Conservation (phyloP, 1,140 invertebrate genomes). For the Orius laevigatus region DNA sequence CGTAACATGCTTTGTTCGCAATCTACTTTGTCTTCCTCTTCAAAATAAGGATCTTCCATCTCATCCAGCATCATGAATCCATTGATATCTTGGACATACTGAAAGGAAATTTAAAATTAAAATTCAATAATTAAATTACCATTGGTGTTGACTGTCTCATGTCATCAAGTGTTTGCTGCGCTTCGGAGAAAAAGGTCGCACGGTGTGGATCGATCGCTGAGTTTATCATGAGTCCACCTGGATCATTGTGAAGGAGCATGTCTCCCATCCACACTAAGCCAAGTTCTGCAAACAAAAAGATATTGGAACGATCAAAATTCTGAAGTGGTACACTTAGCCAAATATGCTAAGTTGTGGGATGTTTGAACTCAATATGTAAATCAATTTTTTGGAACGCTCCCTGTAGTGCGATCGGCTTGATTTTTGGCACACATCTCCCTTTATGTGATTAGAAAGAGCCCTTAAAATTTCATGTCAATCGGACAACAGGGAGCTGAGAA, state of each 20-base stretch:
- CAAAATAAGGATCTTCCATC: conserved; percentile 20
- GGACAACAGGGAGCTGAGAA: too few relatives aligned
- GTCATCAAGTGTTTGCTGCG: conserved; percentile 34
- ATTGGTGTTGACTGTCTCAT: conserved; percentile 33
- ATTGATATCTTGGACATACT: conserved; percentile 19
- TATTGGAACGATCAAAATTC: not conserved
- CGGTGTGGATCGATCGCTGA: conserved; percentile 23
- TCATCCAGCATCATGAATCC: conserved; percentile 23
- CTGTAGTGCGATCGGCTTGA: too few relatives aligned
- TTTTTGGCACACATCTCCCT: too few relatives aligned
- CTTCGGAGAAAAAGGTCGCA: conserved; percentile 32
- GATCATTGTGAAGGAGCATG: conserved; percentile 36
- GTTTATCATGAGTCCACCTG: conserved; percentile 18
- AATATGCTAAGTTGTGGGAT: too few relatives aligned
- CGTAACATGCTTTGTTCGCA: conserved; percentile 26
- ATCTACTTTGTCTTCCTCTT: conserved; percentile 11
- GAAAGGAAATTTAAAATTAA: conserved; percentile 1
- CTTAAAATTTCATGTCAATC: too few relatives aligned
- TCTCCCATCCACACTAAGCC: conserved; percentile 58
- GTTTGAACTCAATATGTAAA: too few relatives aligned
- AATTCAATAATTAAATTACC: conserved; percentile 6
- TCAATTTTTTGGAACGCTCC: too few relatives aligned
- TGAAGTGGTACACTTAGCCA: too few relatives aligned
- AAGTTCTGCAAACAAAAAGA: conserved; percentile 30
- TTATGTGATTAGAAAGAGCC: too few relatives aligned